These are phyloP conservation scores for Sylvia borin DNA, from an alignment of 2,797 vertebrate species.

Conservation along the genomic window DNA sequence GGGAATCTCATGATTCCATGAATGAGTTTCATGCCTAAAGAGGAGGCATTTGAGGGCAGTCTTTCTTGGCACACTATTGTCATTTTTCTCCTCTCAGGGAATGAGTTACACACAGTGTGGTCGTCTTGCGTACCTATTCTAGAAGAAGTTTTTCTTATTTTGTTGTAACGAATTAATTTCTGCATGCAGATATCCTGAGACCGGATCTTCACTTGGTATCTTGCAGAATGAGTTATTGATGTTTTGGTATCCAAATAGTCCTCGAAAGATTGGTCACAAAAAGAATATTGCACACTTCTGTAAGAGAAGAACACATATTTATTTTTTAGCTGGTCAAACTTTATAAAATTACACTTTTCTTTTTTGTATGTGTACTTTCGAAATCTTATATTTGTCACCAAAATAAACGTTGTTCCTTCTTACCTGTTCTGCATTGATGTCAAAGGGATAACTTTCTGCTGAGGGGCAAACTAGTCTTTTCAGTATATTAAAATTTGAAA, in stretches of 20 bases:
- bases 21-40: not conserved
- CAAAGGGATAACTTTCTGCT: not conserved
- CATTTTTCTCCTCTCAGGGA: not conserved
- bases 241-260: not conserved
- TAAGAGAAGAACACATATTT: not conserved
- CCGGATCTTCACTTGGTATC: not conserved
- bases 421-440: not conserved
- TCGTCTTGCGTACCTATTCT: not conserved
- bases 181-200: not conserved
- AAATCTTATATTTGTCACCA: not conserved
- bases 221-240: not conserved
- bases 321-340: not conserved
- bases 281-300: not conserved
- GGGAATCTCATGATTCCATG: not conserved
- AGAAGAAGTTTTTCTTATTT: not conserved
- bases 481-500: not conserved
- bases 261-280: not conserved
- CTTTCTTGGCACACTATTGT: not conserved
- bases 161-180: not conserved
- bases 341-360: not conserved
- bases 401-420: not conserved
- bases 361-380: not conserved
- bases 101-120: not conserved
- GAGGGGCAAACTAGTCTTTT: not conserved
- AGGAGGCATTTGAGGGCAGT: not conserved